phyloP scores from a whole-genome alignment of 2,113 vertebrate species.

The Urocitellus parryii region DNA sequence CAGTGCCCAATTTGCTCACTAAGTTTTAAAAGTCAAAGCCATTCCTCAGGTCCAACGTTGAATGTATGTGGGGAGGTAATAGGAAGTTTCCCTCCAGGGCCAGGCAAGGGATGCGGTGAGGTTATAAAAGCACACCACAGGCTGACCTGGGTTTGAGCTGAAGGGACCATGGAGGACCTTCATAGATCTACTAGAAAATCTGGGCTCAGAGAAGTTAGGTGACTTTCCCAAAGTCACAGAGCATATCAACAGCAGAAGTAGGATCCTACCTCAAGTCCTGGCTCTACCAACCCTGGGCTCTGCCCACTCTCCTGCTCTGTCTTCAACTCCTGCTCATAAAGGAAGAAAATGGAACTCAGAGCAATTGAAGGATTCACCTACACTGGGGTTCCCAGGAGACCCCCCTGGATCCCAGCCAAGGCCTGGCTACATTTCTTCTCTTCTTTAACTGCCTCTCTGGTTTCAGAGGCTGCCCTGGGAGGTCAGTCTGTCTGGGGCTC shows the following conservation, averaged over 20 bases:
- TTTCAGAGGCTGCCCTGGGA: background rate
- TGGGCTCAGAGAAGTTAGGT: slow-evolving; percentile 23
- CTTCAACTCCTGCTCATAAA: background rate
- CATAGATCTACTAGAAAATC: background rate
- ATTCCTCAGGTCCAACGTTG: background rate
- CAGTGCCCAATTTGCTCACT: background rate
- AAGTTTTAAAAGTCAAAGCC: background rate
- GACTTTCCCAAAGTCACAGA: background rate
- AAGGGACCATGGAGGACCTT: background rate
- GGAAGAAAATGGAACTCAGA: background rate
- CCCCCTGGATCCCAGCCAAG: background rate
- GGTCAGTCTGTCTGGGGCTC: background rate
- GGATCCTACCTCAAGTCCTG: background rate
- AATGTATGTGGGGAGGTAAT: background rate
- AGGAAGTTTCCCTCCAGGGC: background rate
- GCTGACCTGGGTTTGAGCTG: background rate
- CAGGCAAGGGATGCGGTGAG: background rate
- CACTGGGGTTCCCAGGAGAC: too few relatives aligned
- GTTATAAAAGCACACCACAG: background rate
- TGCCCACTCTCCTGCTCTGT: too few relatives aligned
- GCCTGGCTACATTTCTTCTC: background rate
- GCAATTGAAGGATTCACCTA: background rate
- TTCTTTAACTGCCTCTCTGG: background rate
- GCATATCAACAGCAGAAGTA: background rate
- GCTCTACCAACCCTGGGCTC: background rate